Percentiles rank a stretch among this genome's conserved stretches.
phyloP scores from a whole-genome alignment of 2,797 vertebrate genomes.

The Zenarchopterus dispar region DNA sequence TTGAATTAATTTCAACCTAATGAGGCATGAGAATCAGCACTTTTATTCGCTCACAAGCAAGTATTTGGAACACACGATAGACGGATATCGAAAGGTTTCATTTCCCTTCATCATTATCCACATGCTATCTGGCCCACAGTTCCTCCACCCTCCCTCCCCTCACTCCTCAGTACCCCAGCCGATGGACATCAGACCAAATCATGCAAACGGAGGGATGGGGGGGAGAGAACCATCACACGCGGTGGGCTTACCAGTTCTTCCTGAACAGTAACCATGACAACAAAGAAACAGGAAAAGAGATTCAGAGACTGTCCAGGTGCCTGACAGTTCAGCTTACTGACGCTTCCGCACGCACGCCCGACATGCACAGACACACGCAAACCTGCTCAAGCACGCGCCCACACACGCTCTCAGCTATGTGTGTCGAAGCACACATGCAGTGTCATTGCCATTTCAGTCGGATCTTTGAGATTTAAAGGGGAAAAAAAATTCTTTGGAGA shows the following conservation, averaged over 20 bases:
- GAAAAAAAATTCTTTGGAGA: slow-evolving; percentile 25
- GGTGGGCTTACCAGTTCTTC: slow-evolving; percentile 77
- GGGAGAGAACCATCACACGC: slow-evolving; percentile 33
- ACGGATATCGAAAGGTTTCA: slow-evolving; percentile 22
- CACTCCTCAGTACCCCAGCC: slow-evolving; percentile 36
- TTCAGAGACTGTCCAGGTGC: slow-evolving; percentile 65
- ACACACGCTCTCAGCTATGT: slow-evolving; percentile 46
- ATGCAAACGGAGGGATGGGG: slow-evolving; percentile 57
- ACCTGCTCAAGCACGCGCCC: slow-evolving; percentile 19
- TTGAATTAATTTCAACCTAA: not conserved
- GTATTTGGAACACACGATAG: slow-evolving; percentile 24
- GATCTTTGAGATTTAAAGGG: slow-evolving; percentile 16
- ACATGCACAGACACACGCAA: slow-evolving; percentile 14
- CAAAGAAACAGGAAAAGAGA: slow-evolving; percentile 66
- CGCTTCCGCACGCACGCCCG: not conserved
- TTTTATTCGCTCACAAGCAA: slow-evolving; percentile 39
- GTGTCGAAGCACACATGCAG: slow-evolving; percentile 64
- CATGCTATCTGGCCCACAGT: slow-evolving; percentile 58
- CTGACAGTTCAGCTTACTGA: slow-evolving; percentile 31
- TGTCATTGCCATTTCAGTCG: not conserved
- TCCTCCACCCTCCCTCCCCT: slow-evolving; percentile 8
- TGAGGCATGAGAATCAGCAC: slow-evolving; percentile 47
- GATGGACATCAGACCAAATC: slow-evolving; percentile 57
- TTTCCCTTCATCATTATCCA: slow-evolving; percentile 37
- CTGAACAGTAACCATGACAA: slow-evolving; percentile 70